Conservation (phyloP, 2,113 vertebrate species). For the Tretioscincus oriximinensis region DNA sequence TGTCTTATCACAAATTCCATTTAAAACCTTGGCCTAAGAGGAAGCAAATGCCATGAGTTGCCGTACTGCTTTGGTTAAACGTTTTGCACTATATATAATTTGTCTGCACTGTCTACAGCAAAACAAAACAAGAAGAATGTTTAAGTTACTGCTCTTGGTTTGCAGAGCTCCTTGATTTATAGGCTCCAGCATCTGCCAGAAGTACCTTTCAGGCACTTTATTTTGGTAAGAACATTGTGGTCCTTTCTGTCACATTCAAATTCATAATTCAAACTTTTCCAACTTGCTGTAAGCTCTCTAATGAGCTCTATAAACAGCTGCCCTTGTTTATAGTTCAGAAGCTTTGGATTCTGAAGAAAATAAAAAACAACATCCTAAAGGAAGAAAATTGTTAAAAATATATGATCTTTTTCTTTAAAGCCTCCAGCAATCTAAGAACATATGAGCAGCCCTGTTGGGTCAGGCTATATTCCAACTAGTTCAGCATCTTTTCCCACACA, state of each 20-base stretch:
- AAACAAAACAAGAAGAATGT: neutral
- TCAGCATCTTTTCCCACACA: no score
- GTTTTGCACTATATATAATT: neutral
- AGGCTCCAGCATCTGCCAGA: neutral
- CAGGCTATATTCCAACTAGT: no score
- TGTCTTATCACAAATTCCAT: slow-evolving; percentile 88
- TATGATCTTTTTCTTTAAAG: neutral
- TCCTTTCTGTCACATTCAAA: slow-evolving; percentile 1
- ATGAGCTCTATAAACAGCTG: neutral
- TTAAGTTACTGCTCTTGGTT: neutral
- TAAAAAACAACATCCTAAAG: neutral
- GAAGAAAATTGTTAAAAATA: neutral
- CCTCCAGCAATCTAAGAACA: neutral
- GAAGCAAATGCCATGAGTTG: neutral
- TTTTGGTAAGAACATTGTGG: neutral
- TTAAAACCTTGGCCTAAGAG: slow-evolving; percentile 86
- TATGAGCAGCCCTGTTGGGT: no score
- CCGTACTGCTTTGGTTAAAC: neutral
- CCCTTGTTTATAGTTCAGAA: neutral
- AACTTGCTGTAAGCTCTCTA: neutral
- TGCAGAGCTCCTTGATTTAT: neutral
- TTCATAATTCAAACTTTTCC: neutral
- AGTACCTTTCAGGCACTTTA: neutral
- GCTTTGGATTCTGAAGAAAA: neutral
- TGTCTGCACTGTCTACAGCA: neutral